A percentile compares a stretch with the other conserved stretches of the same genome.
phyloP scores from a whole-genome alignment of 2,113 vertebrate species.

The Hemicordylus capensis region DNA sequence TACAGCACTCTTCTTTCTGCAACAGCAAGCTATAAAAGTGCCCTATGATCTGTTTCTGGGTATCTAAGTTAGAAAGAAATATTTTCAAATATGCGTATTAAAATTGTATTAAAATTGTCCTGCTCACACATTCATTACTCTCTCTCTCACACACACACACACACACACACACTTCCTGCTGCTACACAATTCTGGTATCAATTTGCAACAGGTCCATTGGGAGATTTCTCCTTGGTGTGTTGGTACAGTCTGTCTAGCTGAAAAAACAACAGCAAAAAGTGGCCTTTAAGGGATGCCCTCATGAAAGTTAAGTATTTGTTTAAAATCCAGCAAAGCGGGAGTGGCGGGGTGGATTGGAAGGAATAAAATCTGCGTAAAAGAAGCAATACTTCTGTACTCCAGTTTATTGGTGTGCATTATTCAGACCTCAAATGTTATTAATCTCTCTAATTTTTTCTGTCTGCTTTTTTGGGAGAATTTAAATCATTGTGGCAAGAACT shows the following conservation, averaged over 20 bases:
- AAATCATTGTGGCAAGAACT: neutral
- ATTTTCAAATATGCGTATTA: neutral
- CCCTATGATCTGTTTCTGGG: neutral
- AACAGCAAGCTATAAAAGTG: neutral
- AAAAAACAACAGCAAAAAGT: conserved; percentile 5
- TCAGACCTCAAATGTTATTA: neutral
- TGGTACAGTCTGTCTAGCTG: neutral
- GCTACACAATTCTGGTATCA: conserved; percentile 10
- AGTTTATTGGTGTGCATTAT: neutral
- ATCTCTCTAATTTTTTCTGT: neutral
- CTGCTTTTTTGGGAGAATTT: neutral
- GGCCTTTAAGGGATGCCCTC: neutral
- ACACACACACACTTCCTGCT: too few species aligned
- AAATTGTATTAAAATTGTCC: neutral
- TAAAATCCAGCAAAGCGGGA: neutral
- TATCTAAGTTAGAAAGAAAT: neutral
- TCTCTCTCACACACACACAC: too few species aligned
- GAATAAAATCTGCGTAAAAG: too few species aligned
- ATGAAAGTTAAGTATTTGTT: neutral
- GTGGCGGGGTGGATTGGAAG: too few species aligned
- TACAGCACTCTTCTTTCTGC: neutral
- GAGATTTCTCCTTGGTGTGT: neutral
- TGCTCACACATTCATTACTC: neutral
- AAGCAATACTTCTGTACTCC: neutral
- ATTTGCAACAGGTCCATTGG: neutral